Evolutionary conservation across 2,888 invertebrate genomes (phyloP).

Genomic region (Caenorhabditis sp.): DNA sequence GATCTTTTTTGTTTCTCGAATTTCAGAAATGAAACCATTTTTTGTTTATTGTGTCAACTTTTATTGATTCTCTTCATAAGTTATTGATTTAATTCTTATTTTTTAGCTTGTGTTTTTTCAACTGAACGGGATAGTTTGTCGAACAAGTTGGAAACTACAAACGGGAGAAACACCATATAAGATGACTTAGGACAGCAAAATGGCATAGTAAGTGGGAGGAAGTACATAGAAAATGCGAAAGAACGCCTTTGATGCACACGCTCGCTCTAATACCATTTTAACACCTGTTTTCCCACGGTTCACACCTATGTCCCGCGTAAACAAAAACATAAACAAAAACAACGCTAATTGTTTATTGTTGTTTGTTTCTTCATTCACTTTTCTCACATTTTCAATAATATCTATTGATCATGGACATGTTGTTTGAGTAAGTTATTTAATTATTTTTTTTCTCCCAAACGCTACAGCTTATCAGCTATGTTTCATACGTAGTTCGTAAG

Average conservation of each 20-base stretch:
- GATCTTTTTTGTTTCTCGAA: background rate
- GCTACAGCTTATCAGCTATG: background rate
- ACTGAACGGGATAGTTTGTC: background rate
- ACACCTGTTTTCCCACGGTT: background rate
- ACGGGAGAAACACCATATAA: background rate
- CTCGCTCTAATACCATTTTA: background rate
- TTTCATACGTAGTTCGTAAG: too few species aligned
- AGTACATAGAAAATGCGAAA: conserved; percentile 31
- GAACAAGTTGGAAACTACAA: background rate
- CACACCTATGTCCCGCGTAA: background rate
- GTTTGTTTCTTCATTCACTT: conserved; percentile 5
- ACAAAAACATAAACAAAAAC: too few species aligned
- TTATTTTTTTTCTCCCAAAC: background rate
- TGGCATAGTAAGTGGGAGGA: conserved; percentile 6
- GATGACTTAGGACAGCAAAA: background rate
- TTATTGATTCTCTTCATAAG: too few species aligned
- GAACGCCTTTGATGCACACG: conserved; percentile 20
- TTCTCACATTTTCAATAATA: background rate
- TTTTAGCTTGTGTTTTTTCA: background rate
- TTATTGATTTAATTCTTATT: too few species aligned
- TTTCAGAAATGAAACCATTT: background rate
- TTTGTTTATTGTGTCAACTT: background rate
- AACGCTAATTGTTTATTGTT: background rate
- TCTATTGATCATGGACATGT: too few species aligned
- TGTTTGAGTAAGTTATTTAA: too few species aligned